Conservation (phyloP, 2,113 vertebrate genomes). For the Corythornis cristatus region DNA sequence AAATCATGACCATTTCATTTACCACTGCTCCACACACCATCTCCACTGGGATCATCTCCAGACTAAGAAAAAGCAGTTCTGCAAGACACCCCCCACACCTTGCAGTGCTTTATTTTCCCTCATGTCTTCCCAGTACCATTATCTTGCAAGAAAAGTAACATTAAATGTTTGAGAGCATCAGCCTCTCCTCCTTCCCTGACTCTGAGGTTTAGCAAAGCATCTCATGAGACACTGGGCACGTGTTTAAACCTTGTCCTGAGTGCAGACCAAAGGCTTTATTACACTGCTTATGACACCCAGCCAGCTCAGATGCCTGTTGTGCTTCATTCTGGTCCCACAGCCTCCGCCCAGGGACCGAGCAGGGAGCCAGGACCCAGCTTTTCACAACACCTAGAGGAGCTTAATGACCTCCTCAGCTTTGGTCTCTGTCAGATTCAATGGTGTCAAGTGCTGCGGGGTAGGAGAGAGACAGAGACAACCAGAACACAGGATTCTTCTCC, state of each 20-base stretch:
- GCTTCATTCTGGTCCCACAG: neutral
- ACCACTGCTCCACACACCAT: neutral
- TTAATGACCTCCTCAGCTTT: constrained; percentile 10
- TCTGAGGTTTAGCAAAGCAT: neutral
- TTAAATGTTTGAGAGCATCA: neutral
- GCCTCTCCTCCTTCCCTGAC: neutral
- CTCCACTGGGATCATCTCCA: neutral
- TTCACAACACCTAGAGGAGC: neutral
- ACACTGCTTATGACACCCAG: neutral
- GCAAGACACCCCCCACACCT: neutral
- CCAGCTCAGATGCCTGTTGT: neutral
- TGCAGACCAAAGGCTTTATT: neutral
- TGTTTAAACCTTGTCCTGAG: neutral
- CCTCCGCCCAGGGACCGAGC: neutral
- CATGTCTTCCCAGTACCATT: neutral
- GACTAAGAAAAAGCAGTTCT: neutral
- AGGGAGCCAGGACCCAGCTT: neutral
- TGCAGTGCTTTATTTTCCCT: neutral
- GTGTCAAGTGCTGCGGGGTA: neutral
- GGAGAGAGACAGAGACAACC: neutral
- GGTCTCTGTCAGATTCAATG: neutral
- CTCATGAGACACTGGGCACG: accelerated
- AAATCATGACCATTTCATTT: neutral
- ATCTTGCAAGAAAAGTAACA: neutral
- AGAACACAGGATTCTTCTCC: neutral